Conservation (phyloP, 1,140 invertebrate genomes). For the Agrilus planipennis region DNA sequence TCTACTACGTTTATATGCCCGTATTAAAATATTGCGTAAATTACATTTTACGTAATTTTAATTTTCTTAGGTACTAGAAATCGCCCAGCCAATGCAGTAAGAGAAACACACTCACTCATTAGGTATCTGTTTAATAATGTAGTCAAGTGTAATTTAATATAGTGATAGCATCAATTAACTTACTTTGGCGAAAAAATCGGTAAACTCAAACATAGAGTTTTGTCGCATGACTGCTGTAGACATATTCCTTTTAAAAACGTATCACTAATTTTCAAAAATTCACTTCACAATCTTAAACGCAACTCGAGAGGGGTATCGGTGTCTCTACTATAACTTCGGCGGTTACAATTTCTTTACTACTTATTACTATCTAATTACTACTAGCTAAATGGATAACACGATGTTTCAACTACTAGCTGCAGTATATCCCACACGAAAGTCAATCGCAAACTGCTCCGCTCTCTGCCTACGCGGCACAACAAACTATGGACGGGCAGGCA, state of each 20-base stretch:
- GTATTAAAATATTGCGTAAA: not conserved
- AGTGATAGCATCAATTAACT: too few relatives aligned
- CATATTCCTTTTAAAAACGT: too few relatives aligned
- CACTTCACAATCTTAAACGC: too few relatives aligned
- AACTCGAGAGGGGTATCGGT: too few relatives aligned
- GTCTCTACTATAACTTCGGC: too few relatives aligned
- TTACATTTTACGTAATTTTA: not conserved
- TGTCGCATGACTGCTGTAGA: constrained; percentile 33
- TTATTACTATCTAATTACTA: too few relatives aligned
- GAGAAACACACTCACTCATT: constrained; percentile 1
- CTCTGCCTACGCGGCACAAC: not conserved
- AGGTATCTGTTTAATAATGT: not conserved
- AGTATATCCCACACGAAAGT: constrained; percentile 12
- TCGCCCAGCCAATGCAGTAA: constrained; percentile 2
- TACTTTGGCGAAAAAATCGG: constrained; percentile 32
- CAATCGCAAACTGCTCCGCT: constrained; percentile 14
- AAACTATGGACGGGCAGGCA: constrained; percentile 1
- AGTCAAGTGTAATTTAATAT: too few relatives aligned
- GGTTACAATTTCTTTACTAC: too few relatives aligned
- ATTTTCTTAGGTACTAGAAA: constrained; percentile 2
- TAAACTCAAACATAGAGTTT: constrained; percentile 31
- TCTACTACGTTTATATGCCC: too few relatives aligned
- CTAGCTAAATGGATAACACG: too few relatives aligned
- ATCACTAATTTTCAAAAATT: too few relatives aligned
- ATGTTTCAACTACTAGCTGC: too few relatives aligned